Conservation (phyloP, 2,888 invertebrate species). For the Tenthredo livida region DNA sequence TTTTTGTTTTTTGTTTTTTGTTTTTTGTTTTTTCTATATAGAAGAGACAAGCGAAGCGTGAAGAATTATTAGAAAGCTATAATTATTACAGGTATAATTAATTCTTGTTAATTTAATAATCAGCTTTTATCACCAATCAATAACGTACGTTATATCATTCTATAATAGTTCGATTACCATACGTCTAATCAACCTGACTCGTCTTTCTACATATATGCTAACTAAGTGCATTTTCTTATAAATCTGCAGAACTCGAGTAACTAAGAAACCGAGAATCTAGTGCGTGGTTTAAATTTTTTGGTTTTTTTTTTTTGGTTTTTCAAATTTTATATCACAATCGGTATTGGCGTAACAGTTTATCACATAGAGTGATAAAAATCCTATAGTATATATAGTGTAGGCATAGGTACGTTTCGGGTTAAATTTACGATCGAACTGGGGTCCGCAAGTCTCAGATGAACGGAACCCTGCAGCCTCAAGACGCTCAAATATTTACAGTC, state of each 20-base stretch:
- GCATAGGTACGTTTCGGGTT: background rate
- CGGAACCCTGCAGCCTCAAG: conserved; percentile 11
- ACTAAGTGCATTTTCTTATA: no score
- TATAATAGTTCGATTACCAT: background rate
- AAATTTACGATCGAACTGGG: conserved; percentile 14
- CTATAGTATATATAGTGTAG: no score
- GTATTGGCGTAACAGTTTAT: background rate
- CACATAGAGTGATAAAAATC: conserved; percentile 28
- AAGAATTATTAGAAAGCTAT: background rate
- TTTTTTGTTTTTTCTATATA: background rate
- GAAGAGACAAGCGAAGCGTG: conserved; percentile 37
- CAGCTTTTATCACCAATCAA: conserved; percentile 16
- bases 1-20: background rate
- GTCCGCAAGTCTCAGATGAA: conserved; percentile 12
- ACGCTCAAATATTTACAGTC: conserved; percentile 23
- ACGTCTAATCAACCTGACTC: background rate
- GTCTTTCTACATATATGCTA: no score
- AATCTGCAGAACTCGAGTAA: background rate
- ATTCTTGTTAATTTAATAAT: background rate
- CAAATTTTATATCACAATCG: background rate
- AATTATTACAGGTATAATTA: conserved; percentile 7
- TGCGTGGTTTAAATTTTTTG: background rate
- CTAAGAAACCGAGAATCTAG: background rate
- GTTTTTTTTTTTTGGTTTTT: background rate
- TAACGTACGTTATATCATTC: background rate